These are phyloP conservation scores for Xyrauchen texanus DNA, from an alignment of 2,113 vertebrate genomes.

Conservation along the genomic window DNA sequence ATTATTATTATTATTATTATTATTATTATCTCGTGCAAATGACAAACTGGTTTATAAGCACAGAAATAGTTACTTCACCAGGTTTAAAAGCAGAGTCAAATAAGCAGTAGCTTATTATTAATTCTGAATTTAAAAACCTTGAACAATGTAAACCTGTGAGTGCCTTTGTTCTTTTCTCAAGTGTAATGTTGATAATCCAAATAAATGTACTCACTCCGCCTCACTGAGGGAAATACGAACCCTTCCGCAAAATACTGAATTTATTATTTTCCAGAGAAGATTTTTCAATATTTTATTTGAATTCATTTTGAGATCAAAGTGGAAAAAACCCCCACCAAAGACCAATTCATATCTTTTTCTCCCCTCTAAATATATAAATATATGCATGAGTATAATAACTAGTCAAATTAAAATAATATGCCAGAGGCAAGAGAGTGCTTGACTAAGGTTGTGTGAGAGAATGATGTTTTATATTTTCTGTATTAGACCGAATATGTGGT, in stretches of 20 bases:
- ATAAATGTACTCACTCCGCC: constrained; percentile 71
- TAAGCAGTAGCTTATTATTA: constrained; percentile 75
- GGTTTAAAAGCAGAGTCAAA: constrained; percentile 75
- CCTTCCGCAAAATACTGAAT: constrained; percentile 73
- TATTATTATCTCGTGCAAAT: constrained; percentile 64
- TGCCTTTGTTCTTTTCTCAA: constrained; percentile 73
- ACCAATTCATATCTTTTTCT: constrained; percentile 55
- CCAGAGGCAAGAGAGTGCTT: constrained; percentile 40
- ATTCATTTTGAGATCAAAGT: constrained; percentile 70
- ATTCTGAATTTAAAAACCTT: constrained; percentile 72
- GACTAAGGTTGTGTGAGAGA: constrained; percentile 46
- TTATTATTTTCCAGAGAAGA: constrained; percentile 73
- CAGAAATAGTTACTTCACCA: constrained; percentile 62
- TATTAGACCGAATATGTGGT: constrained; percentile 37
- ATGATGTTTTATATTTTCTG: constrained; percentile 38
- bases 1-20: constrained; percentile 10
- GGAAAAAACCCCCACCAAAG: constrained; percentile 60
- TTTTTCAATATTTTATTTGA: constrained; percentile 74
- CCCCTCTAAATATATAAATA: constrained; percentile 62
- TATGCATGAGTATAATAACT: constrained; percentile 54
- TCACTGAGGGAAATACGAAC: constrained; percentile 72
- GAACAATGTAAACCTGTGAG: constrained; percentile 70
- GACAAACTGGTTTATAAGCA: constrained; percentile 65
- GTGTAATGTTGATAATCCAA: constrained; percentile 77
- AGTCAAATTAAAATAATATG: constrained; percentile 37